Base-by-base conservation (phyloP, 2,888 invertebrate species). In the Leptinotarsa juncta region DNA sequence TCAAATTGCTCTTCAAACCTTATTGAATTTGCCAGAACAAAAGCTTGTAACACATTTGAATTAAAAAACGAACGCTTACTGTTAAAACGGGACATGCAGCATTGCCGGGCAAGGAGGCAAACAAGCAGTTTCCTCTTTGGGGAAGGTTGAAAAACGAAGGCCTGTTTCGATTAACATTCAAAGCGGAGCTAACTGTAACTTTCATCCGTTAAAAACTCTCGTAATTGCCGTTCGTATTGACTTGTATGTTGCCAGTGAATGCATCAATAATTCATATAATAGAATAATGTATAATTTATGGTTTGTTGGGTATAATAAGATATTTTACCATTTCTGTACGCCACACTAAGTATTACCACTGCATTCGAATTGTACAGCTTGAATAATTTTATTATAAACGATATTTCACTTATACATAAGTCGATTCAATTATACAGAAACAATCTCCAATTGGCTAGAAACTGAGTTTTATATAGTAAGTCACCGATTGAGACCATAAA, bases 261-360 rank as follows among this genome's bases (percentile, higher is more conserved):
- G 65, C 67, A 72, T 72, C 67, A 60, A 72, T 67, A 72, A 72
- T 72, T 72, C 72, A 72, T 72, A 48, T 55, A 57, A 67, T 67
- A 55, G 50, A 67, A 60, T 65, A 49, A 71, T 71, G 66, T 50
- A 71, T 71, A 66, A 67, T 72, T 72, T 67, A 72, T 72, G 16
- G 67, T 72, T 72, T 60, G 66, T 67, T 23, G 60, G 51, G 18
- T 67, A 67, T 67, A 60, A 72, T 72, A 67, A 67, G 65, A 18
- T 60, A 49, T 72, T 72, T 67, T 50, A n/a, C 4, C 67, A 48
- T 67, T 51, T 57, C 50, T 49, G 67, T 67, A 48, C n/a, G 20
- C 16, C n/a, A 42, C 60, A 70, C 16, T 57, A 16, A 57, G 7
- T 32, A 32, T 32, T 60, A 62, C 42, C 18, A 32, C 32, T n/a